Percentiles rank a stretch among this genome's conserved stretches.
phyloP scores from a whole-genome alignment of 2,888 invertebrate genomes.

The Leptopilina drosophilae region DNA sequence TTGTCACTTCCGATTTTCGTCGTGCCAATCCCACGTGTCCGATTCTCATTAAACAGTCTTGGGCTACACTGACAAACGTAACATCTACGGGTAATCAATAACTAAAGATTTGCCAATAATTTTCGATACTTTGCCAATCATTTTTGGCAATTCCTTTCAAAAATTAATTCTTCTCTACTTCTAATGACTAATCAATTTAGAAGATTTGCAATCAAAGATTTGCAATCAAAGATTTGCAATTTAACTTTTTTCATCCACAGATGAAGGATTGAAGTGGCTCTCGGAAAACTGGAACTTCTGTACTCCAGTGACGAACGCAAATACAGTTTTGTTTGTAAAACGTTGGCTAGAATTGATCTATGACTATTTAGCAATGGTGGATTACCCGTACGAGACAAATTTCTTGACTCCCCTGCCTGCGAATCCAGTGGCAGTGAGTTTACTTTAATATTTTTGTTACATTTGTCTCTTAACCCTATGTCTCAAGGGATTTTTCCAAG shows the following conservation, averaged over 20 bases:
- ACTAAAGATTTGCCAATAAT: slow-evolving; percentile 43
- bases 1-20: slow-evolving; percentile 88
- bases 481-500: no score
- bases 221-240: no score
- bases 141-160: no score
- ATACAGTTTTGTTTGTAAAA: slow-evolving; percentile 80
- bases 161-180: no score
- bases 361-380: slow-evolving; percentile 93
- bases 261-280: slow-evolving; percentile 84
- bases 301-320: slow-evolving; percentile 80
- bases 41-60: slow-evolving; percentile 86
- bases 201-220: no score
- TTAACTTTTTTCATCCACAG: slow-evolving; percentile 72
- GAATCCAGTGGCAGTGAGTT: slow-evolving; percentile 84
- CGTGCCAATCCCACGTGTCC: slow-evolving; percentile 81
- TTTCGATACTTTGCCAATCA: not conserved
- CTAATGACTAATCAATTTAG: no score
- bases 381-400: slow-evolving; percentile 93
- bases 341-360: slow-evolving; percentile 86
- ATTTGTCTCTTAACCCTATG: no score
- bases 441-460: not conserved
- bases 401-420: slow-evolving; percentile 92
- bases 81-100: slow-evolving; percentile 78
- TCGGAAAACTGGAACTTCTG: slow-evolving; percentile 88
- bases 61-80: slow-evolving; percentile 82